A percentile compares a stretch with the other conserved stretches of the same genome.
Evolutionary conservation across 2,113 vertebrate species (phyloP).

Genomic region (Nipponia nippon): DNA sequence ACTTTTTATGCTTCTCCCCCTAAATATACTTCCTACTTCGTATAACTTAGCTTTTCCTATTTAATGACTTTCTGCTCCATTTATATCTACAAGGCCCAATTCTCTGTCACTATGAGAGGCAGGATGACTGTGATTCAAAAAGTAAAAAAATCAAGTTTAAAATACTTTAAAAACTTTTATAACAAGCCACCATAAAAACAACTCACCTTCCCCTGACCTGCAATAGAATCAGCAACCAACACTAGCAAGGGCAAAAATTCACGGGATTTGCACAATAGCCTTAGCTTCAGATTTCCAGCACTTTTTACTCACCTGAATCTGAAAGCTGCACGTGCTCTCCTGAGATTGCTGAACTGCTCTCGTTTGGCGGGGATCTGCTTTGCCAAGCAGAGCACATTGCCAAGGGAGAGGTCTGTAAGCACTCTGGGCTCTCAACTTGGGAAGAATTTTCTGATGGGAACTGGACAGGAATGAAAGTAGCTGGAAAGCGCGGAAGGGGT

Average conservation of each 20-base stretch:
- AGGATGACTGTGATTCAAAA: neutral
- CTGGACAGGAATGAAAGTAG: neutral
- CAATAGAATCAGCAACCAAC: neutral
- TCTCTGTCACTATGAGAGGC: neutral
- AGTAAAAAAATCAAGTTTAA: neutral
- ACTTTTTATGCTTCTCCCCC: neutral
- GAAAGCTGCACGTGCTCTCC: neutral
- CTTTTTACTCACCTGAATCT: neutral
- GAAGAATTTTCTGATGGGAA: neutral
- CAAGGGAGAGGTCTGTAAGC: neutral
- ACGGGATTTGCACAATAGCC: neutral
- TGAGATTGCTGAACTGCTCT: neutral
- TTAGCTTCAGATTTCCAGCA: neutral
- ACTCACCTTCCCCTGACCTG: neutral
- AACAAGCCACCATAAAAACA: neutral
- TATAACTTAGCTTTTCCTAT: neutral
- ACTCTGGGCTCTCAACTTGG: neutral
- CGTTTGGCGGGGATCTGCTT: fast-evolving
- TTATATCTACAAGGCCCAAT: neutral
- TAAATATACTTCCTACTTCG: neutral
- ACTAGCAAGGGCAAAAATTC: neutral
- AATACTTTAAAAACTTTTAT: neutral
- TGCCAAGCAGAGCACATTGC: neutral
- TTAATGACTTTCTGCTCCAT: neutral
- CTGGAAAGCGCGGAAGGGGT: neutral